Evolutionary conservation across 2,888 invertebrate genomes (phyloP).

Genomic region (Anaspis maculata): DNA sequence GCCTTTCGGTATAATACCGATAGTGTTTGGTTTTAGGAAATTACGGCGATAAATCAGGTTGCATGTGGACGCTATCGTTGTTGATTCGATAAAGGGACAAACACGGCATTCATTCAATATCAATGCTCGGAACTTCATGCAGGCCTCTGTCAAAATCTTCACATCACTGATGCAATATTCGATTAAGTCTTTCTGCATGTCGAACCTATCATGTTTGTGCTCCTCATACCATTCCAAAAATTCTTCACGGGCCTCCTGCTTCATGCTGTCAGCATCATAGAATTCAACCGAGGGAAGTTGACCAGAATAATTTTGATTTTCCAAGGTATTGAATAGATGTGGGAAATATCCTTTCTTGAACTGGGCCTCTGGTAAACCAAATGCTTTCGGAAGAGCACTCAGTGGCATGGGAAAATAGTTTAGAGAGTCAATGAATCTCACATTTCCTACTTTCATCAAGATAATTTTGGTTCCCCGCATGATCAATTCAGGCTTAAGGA

Average conservation of each 20-base stretch:
- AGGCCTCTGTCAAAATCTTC: not conserved
- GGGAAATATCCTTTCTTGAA: conserved; percentile 18
- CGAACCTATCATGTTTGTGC: not conserved
- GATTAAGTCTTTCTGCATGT: not conserved
- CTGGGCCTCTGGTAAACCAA: conserved; percentile 4
- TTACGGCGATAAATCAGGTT: not conserved
- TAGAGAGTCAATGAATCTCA: not conserved
- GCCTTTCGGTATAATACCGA: not conserved
- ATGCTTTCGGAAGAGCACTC: not conserved
- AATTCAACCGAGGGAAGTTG: conserved; percentile 16
- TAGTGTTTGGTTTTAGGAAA: not conserved
- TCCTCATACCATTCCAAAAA: not conserved
- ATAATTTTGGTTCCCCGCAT: not conserved
- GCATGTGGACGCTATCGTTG: not conserved
- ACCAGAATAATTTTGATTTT: conserved; percentile 21
- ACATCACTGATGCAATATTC: not conserved
- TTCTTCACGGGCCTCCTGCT: not conserved
- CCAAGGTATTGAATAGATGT: conserved; percentile 21
- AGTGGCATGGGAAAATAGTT: not conserved
- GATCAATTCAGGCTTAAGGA: not conserved
- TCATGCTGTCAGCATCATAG: conserved; percentile 15
- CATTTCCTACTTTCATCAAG: not conserved
- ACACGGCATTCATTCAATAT: not conserved
- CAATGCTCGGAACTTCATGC: not conserved
- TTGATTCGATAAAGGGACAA: not conserved